Evolutionary conservation across 2,888 invertebrate genomes (phyloP).

Genomic region (Alentia gelatinosa): DNA sequence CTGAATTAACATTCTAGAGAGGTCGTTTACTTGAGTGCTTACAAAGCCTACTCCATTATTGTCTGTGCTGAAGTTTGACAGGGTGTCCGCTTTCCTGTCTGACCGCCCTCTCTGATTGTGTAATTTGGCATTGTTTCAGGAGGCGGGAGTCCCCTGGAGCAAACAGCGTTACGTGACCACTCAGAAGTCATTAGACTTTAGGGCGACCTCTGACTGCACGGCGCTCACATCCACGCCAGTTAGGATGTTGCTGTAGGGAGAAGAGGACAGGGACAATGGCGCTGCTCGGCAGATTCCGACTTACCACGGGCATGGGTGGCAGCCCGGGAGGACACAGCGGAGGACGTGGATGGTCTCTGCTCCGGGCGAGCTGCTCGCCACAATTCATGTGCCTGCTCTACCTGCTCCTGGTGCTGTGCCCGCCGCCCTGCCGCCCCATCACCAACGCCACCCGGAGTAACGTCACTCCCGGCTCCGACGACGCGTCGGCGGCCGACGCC

Average conservation of each 20-base stretch:
- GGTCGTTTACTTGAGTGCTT: not conserved
- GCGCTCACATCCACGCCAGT: not conserved
- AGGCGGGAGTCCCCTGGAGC: not conserved
- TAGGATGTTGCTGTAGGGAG: not conserved
- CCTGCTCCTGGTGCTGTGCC: not conserved
- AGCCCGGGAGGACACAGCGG: not conserved
- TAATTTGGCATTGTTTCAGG: conserved; percentile 21
- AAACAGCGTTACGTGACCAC: not conserved
- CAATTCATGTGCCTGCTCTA: not conserved
- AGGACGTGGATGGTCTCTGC: not conserved
- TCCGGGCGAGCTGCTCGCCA: not conserved
- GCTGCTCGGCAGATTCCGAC: not conserved
- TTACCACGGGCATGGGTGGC: not conserved
- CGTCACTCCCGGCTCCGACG: not conserved
- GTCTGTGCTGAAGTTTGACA: not conserved
- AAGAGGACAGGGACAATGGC: not conserved
- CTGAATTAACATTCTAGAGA: not conserved
- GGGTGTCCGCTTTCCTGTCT: not conserved
- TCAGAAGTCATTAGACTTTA: not conserved
- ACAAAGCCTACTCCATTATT: not conserved
- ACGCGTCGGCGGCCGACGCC: not conserved
- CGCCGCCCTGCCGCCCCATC: conserved; percentile 21
- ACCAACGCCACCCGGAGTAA: conserved; percentile 14
- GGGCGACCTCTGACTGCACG: not conserved
- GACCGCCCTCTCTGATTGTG: not conserved